These are phyloP conservation scores for Ceratina australensis DNA, from an alignment of 1,140 invertebrate genomes.

Conservation along the genomic window DNA sequence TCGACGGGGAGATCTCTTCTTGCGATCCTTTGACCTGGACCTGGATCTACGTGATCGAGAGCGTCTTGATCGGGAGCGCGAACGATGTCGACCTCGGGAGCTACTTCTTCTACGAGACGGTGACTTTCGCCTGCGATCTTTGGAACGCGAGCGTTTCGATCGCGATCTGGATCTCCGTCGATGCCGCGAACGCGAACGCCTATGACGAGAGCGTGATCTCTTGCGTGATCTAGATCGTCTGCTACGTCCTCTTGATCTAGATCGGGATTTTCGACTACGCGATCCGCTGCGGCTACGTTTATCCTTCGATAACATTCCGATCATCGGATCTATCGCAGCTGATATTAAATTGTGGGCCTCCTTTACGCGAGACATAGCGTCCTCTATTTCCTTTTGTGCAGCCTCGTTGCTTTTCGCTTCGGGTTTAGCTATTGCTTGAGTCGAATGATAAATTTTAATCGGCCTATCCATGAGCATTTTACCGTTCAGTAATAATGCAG, in stretches of 20 bases:
- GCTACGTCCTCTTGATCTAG: constrained; percentile 81
- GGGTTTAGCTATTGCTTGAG: constrained; percentile 94
- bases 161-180: constrained; percentile 76
- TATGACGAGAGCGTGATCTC: constrained; percentile 83
- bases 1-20: constrained; percentile 74
- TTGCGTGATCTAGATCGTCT: constrained; percentile 79
- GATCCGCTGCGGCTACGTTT: constrained; percentile 85
- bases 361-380: constrained; percentile 97
- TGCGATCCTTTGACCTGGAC: constrained; percentile 79
- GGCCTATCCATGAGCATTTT: constrained; percentile 75
- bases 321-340: constrained; percentile 94
- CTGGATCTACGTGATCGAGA: constrained; percentile 79
- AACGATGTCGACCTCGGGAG: constrained; percentile 73
- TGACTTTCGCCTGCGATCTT: constrained; percentile 77
- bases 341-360: constrained; percentile 96
- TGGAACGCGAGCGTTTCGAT: constrained; percentile 80
- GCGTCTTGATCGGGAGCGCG: constrained; percentile 73
- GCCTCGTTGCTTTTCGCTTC: constrained; percentile 97
- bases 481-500: constrained; percentile 93
- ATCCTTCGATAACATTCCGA: constrained; percentile 90
- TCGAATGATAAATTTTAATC: constrained; percentile 91
- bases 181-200: constrained; percentile 78
- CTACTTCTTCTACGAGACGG: constrained; percentile 75
- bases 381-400: constrained; percentile 96
- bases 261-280: constrained; percentile 82